These are phyloP conservation scores for Junco hyemalis DNA, from an alignment of 2,113 vertebrate genomes.

Conservation along the genomic window DNA sequence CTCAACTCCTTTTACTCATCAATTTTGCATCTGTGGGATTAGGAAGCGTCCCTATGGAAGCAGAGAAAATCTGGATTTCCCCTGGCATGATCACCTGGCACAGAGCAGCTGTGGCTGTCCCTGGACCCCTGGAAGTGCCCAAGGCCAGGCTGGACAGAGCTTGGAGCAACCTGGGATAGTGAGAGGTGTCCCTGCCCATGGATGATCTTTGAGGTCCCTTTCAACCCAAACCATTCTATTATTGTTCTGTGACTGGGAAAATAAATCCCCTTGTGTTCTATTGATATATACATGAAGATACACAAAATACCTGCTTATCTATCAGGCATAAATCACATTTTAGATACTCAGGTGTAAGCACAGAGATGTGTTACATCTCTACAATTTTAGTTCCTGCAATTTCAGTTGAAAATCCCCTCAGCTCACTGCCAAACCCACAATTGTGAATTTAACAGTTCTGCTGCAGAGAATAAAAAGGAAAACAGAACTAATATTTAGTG, in stretches of 20 bases:
- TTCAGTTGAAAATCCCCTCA: neutral
- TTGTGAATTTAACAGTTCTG: neutral
- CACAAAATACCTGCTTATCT: neutral
- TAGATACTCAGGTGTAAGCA: neutral
- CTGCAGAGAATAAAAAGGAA: neutral
- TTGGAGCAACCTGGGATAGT: rapidly evolving
- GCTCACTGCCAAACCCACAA: neutral
- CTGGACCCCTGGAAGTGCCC: neutral
- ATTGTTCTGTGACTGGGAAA: neutral
- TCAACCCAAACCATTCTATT: neutral
- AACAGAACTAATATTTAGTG: neutral
- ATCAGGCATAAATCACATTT: neutral
- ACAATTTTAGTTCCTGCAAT: neutral
- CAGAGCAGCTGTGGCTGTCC: neutral
- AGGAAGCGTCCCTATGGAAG: neutral
- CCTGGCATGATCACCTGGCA: neutral
- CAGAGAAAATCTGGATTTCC: neutral
- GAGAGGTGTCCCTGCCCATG: neutral
- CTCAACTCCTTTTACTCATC: neutral
- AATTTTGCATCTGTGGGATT: neutral
- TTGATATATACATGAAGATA: neutral
- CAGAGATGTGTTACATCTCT: neutral
- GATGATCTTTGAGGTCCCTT: neutral
- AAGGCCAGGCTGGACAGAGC: rapidly evolving
- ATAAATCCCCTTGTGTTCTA: neutral